phyloP scores from a whole-genome alignment of 2,888 invertebrate species.

The Drosophila formosana region DNA sequence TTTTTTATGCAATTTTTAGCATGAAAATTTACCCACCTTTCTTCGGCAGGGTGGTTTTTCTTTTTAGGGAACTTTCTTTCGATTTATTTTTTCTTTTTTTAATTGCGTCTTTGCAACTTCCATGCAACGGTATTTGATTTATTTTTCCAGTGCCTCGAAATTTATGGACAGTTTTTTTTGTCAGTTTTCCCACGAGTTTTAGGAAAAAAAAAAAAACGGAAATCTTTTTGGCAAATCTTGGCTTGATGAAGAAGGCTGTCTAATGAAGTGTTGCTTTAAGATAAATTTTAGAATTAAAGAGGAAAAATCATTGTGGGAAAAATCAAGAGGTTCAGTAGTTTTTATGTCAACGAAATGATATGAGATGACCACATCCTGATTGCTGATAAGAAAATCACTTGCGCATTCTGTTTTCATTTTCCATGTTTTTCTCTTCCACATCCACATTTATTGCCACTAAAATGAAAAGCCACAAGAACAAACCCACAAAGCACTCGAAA shows the following conservation, averaged over 20 bases:
- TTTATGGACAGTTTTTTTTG: slow-evolving; percentile 19
- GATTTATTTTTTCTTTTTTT: slow-evolving; percentile 27
- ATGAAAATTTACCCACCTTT: slow-evolving; percentile 57
- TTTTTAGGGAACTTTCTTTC: slow-evolving; percentile 49
- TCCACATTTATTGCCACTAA: slow-evolving; percentile 52
- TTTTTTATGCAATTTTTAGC: slow-evolving; percentile 77
- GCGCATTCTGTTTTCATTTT: slow-evolving; percentile 29
- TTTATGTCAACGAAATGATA: neutral
- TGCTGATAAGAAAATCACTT: slow-evolving; percentile 47
- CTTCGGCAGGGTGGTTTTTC: slow-evolving; percentile 55
- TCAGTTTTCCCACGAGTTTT: slow-evolving; percentile 63
- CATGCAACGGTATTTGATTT: slow-evolving; percentile 55
- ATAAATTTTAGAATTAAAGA: neutral
- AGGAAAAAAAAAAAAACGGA: slow-evolving; percentile 36
- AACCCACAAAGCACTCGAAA: slow-evolving; percentile 53
- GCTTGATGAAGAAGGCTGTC: neutral
- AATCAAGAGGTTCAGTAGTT: neutral
- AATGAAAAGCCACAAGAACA: slow-evolving; percentile 58
- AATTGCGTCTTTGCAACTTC: slow-evolving; percentile 47
- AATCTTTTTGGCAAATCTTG: slow-evolving; percentile 10
- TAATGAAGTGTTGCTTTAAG: slow-evolving; percentile 5
- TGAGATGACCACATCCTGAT: neutral
- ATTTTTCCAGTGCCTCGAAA: slow-evolving; percentile 42
- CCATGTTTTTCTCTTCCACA: slow-evolving; percentile 14
- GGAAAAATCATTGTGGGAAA: neutral